These are phyloP conservation scores for Acanthurus leucopareius DNA, from an alignment of 2,797 vertebrate genomes.

Conservation along the genomic window DNA sequence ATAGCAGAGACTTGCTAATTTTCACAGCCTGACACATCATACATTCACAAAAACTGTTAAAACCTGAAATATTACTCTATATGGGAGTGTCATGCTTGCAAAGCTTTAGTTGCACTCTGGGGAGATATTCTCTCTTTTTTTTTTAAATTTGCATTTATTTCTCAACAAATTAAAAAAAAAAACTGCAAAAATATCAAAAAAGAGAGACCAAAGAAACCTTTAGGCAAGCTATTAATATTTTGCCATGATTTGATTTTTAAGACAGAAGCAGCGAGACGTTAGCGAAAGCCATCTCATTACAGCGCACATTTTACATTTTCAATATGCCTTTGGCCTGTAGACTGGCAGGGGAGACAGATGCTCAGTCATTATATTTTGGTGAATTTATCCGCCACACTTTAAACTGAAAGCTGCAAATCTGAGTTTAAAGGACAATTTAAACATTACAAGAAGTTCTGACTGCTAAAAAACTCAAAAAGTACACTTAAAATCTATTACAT, in stretches of 20 bases:
- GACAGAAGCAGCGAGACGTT: conserved; percentile 40
- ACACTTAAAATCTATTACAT: neutral
- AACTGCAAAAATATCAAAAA: neutral
- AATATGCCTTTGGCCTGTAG: conserved; percentile 42
- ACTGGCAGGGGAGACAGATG: conserved; percentile 28
- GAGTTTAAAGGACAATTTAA: neutral
- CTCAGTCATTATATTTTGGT: conserved; percentile 17
- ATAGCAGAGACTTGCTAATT: conserved; percentile 42
- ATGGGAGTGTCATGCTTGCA: conserved; percentile 7
- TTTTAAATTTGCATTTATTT: conserved; percentile 44
- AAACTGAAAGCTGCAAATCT: conserved; percentile 27
- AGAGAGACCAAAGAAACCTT: conserved; percentile 35
- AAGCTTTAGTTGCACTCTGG: conserved; percentile 40
- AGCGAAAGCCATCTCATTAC: conserved; percentile 60
- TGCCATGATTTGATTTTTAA: conserved; percentile 61
- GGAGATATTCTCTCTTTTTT: conserved; percentile 31
- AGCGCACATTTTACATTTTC: conserved; percentile 47
- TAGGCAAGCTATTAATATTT: conserved; percentile 61
- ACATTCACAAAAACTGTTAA: conserved; percentile 3
- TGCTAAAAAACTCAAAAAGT: too few species aligned
- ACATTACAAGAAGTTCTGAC: too few species aligned
- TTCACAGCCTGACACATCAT: conserved; percentile 31
- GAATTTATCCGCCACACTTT: conserved; percentile 10
- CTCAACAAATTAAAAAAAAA: conserved; percentile 42
- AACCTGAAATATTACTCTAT: conserved; percentile 22